A percentile compares a stretch with the other conserved stretches of the same genome.
These are phyloP conservation scores for Euspilapteryx auroguttella DNA, from an alignment of 2,888 invertebrate species.

Conservation along the genomic window DNA sequence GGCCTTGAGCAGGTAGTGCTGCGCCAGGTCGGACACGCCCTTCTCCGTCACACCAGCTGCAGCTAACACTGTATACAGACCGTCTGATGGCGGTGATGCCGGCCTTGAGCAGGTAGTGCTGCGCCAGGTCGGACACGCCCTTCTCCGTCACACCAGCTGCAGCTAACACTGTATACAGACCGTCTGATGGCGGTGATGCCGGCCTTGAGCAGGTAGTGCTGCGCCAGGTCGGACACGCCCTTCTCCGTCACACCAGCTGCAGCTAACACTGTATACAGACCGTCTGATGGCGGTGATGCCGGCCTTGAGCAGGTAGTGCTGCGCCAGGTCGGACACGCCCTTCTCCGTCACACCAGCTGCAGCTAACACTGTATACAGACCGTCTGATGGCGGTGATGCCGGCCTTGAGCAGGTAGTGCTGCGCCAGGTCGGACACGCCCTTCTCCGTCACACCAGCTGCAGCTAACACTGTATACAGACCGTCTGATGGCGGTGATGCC, in stretches of 20 bases:
- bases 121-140: conserved; percentile 92
- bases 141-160: conserved; percentile 99
- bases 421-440: conserved; percentile 92
- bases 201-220: conserved; percentile 84
- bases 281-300: conserved; percentile 75
- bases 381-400: conserved; percentile 75
- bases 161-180: too few species aligned
- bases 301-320: conserved; percentile 84
- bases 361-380: too few species aligned
- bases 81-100: conserved; percentile 75
- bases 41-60: conserved; percentile 99
- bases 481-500: conserved; percentile 75
- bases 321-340: conserved; percentile 92
- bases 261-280: too few species aligned
- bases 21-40: conserved; percentile 92
- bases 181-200: conserved; percentile 75
- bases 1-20: conserved; percentile 84
- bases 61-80: too few species aligned
- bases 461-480: too few species aligned
- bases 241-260: conserved; percentile 99
- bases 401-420: conserved; percentile 84
- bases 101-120: conserved; percentile 84
- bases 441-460: conserved; percentile 99
- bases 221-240: conserved; percentile 92
- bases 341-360: conserved; percentile 99